Evolutionary conservation across 2,888 invertebrate genomes (phyloP), one percentile per base, ranked within the genome.

Genomic region (Stenurella melanura): DNA sequence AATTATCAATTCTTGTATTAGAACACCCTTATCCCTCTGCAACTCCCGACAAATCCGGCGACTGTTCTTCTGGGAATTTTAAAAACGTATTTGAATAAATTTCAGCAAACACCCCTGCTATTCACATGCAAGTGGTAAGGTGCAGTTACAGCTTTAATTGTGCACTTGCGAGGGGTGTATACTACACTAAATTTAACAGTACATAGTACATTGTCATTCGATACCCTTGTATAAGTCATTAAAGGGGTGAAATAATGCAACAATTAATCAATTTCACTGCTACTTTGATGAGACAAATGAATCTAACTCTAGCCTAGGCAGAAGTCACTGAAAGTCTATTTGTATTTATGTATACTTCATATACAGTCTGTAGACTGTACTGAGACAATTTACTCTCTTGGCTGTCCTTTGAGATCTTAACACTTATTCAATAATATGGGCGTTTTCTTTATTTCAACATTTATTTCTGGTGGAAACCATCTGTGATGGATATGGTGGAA

Each of bases 131-230:
- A 78, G 72, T 78, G 76, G 74, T 54, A 56, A 76, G 78, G 78
- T 76, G 78, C 74, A 73, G 78, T 71, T 75, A 70, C 73, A 66
- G 42, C 64, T 78, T 67, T 76, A 78, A 76, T 78, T 78, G 78
- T 76, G 54, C 74, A 71, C 74, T 78, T 63, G 50, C 66, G 73
- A 67, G 64, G 80, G 75, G 70, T 73, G 60, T 54, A 73, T 69
- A 69, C 56, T 18, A 57, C 68, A 69, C 56, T 70, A 57, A 15
- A 67, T 74, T 60, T 74, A 74, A 74, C 63, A 69, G 64, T 75
- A 66, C 73, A 61, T 67, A 68, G 50, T 50, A 50, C 50, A 50
- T 4, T n/a, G 79, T 68, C 56, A 79, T 75, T 79, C 71, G 77
- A 79, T 79, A 79, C 77, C 75, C 79, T 77, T 77, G 79, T 73